Evolutionary conservation across 2,888 invertebrate genomes (phyloP), one percentile per base, ranked within the genome.

Genomic region (Ectropis crepuscularia): DNA sequence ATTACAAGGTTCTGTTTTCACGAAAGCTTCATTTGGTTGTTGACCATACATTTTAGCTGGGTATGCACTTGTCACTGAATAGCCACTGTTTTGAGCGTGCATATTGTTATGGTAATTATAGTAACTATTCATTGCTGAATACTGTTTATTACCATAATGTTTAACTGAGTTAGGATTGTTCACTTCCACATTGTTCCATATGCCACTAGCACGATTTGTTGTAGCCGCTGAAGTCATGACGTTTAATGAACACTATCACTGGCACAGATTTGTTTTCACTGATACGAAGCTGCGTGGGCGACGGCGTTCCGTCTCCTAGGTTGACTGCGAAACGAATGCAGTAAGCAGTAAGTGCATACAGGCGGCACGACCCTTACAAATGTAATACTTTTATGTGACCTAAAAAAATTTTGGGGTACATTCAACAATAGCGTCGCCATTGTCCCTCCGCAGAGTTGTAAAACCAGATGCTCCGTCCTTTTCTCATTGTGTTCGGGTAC

Each of bases 331-430:
- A 90, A 87, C 88, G 88, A 92, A 92, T 92, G 91, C 80, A 84
- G 83, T 86, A 84, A 87, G 91, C 80, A 84, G 83, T 86, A 84
- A 87, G 86, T 86, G 86, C 81, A 86, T 83, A 83, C 83, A 83
- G 79, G 78, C 90, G 83, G 85, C 86, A 83, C 87, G 89, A 87
- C 91, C 90, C 91, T 90, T 79, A 86, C 90, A 88, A 91, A 86
- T 88, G 89, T 90, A 91, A 89, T 90, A 90, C 89, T 90, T 90
- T 90, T 92, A 88, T 90, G 83, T 91, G 92, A 90, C 92, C 90
- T 89, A 92, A 92, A 92, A 92, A 92, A 92, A 89, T 87, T 91
- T 88, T 70, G 87, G 92, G 92, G 92, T 90, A 92, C 89, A 86
- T 86, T 82, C 83, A 92, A 92, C 92, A 92, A 92, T 91, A 90